Evolutionary conservation across 1,140 invertebrate genomes (phyloP).

Genomic region (Procambarus virginalis): DNA sequence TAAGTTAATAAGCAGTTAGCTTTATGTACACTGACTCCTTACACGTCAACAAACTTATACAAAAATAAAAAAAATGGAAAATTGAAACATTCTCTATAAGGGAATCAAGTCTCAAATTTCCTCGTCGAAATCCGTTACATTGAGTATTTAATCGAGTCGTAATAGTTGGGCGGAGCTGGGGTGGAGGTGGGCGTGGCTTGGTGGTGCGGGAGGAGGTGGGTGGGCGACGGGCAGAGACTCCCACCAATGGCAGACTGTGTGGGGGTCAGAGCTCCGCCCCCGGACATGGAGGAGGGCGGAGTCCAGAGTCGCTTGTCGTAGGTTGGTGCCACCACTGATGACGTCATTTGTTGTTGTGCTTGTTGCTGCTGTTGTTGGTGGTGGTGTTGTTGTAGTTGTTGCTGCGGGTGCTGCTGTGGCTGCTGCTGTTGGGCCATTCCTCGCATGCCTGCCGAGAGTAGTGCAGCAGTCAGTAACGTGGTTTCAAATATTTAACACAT

Average conservation of each 20-base stretch:
- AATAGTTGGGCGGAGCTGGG: conserved; percentile 64
- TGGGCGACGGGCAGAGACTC: conserved; percentile 54
- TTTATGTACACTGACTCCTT: conserved; percentile 22
- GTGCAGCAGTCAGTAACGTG: no score
- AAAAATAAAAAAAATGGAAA: conserved; percentile 7
- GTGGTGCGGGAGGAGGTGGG: conserved; percentile 57
- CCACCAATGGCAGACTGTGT: conserved; percentile 46
- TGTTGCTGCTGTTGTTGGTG: conserved; percentile 46
- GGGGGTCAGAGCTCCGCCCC: conserved; percentile 56
- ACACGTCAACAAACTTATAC: conserved; percentile 9
- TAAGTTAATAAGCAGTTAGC: conserved; percentile 3
- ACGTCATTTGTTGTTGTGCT: conserved; percentile 30
- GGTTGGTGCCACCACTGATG: conserved; percentile 35
- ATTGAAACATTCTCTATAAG: not conserved
- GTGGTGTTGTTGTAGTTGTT: conserved; percentile 51
- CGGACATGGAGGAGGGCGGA: conserved; percentile 58
- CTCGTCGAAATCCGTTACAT: conserved; percentile 36
- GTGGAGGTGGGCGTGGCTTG: conserved; percentile 49
- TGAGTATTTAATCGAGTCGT: conserved; percentile 61
- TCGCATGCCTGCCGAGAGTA: conserved; percentile 27
- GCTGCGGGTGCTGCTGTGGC: conserved; percentile 29
- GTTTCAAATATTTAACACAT: no score
- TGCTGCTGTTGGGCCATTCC: conserved; percentile 24
- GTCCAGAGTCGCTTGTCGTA: conserved; percentile 65
- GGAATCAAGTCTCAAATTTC: conserved; percentile 3